Percentiles rank a stretch among this genome's conserved stretches.
These are phyloP conservation scores for Rhamphomyia laevipes DNA, from an alignment of 2,888 invertebrate species.

Conservation along the genomic window DNA sequence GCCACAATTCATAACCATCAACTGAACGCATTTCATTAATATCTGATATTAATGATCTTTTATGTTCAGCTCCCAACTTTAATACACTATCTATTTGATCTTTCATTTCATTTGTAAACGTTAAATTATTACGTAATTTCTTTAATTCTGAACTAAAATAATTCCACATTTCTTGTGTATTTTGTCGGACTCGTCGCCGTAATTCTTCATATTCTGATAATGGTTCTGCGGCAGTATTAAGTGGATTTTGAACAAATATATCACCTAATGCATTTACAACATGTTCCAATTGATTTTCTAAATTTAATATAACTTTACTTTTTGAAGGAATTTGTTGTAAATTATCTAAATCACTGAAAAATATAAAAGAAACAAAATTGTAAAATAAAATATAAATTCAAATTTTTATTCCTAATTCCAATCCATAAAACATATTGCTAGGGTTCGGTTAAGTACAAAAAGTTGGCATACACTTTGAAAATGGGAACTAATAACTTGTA, in stretches of 20 bases:
- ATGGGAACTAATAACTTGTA: too few species aligned
- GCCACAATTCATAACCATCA: too few species aligned
- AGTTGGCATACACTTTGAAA: too few species aligned
- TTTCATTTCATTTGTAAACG: constrained; percentile 43
- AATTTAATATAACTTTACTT: neutral
- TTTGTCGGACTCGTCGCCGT: constrained; percentile 60
- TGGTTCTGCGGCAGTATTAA: too few species aligned
- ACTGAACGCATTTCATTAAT: too few species aligned
- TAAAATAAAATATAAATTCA: too few species aligned
- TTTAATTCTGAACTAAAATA: constrained; percentile 62
- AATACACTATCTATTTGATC: constrained; percentile 53
- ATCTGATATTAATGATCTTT: constrained; percentile 59
- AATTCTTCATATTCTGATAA: constrained; percentile 65
- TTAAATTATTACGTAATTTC: constrained; percentile 45
- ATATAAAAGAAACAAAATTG: too few species aligned
- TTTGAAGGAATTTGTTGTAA: neutral
- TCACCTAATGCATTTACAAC: constrained; percentile 1
- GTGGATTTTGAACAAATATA: constrained; percentile 17
- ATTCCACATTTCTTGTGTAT: constrained; percentile 79
- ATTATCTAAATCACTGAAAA: too few species aligned
- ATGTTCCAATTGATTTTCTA: too few species aligned
- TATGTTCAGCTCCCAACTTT: constrained; percentile 62
- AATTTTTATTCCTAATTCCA: too few species aligned
- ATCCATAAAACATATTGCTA: too few species aligned
- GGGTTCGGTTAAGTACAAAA: too few species aligned